phyloP scores from a whole-genome alignment of 2,113 vertebrate genomes.

The Rafetus swinhoei region DNA sequence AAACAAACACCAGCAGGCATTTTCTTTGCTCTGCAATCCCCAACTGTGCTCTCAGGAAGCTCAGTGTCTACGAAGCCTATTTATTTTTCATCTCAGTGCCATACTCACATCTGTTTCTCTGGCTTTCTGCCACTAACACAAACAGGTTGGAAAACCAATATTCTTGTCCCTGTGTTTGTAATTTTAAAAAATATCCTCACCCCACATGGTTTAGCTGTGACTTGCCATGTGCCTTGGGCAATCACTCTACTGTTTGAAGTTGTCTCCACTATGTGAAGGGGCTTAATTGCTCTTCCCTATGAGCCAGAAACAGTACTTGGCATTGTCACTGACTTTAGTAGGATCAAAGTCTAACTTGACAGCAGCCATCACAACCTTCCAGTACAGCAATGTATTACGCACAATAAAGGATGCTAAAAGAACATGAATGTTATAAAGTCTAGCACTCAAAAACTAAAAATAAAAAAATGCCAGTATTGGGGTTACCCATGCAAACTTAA shows the following conservation, averaged over 20 bases:
- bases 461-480: rapidly evolving
- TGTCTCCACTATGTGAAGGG: not conserved
- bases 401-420: not conserved
- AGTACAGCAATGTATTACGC: rapidly evolving
- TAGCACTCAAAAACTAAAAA: not conserved
- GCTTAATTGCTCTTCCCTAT: rapidly evolving
- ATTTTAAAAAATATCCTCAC: rapidly evolving
- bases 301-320: rapidly evolving
- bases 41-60: rapidly evolving
- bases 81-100: not conserved
- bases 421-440: not conserved
- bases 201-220: rapidly evolving
- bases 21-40: rapidly evolving
- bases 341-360: not conserved
- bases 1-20: rapidly evolving
- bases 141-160: not conserved
- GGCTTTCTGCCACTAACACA: rapidly evolving
- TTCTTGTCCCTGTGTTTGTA: rapidly evolving
- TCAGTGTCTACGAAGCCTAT: not conserved
- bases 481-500: not conserved
- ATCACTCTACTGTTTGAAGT: rapidly evolving
- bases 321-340: rapidly evolving
- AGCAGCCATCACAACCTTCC: not conserved
- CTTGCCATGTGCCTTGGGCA: rapidly evolving
- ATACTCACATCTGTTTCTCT: not conserved